These are phyloP conservation scores for Corvus hawaiiensis DNA, from an alignment of 2,113 vertebrate species.

Conservation along the genomic window DNA sequence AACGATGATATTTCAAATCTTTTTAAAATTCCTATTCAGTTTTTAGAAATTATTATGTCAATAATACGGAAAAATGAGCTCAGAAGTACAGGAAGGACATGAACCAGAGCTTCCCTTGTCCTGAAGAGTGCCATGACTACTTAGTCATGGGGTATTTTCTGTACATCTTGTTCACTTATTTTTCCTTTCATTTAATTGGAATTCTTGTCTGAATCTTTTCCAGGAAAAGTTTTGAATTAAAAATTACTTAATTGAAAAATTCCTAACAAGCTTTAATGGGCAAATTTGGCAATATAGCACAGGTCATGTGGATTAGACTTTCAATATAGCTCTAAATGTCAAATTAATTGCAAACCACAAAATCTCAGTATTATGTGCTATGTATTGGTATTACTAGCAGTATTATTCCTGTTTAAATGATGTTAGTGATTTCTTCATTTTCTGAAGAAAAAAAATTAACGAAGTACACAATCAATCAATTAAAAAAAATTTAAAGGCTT, in stretches of 20 bases:
- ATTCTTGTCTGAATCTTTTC: not conserved
- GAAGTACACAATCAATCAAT: not conserved
- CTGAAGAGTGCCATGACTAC: not conserved
- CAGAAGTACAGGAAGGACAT: not conserved
- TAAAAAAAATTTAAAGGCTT: not conserved
- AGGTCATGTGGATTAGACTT: not conserved
- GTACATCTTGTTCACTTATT: not conserved
- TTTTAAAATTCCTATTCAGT: accelerated
- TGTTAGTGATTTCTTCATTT: not conserved
- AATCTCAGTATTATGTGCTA: not conserved
- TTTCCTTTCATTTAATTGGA: not conserved
- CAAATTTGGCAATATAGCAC: not conserved
- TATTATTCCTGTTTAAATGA: not conserved
- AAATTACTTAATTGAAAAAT: not conserved
- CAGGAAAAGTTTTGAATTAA: not conserved
- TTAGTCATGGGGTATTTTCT: not conserved
- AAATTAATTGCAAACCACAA: not conserved
- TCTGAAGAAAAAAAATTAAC: not conserved
- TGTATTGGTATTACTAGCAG: not conserved
- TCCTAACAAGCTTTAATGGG: not conserved
- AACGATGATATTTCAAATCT: not conserved
- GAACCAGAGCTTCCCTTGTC: not conserved
- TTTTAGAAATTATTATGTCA: not conserved
- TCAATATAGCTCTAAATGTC: not conserved
- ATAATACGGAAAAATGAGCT: not conserved